These are phyloP conservation scores for Carassius gibelio DNA, from an alignment of 2,113 vertebrate genomes.

Conservation along the genomic window DNA sequence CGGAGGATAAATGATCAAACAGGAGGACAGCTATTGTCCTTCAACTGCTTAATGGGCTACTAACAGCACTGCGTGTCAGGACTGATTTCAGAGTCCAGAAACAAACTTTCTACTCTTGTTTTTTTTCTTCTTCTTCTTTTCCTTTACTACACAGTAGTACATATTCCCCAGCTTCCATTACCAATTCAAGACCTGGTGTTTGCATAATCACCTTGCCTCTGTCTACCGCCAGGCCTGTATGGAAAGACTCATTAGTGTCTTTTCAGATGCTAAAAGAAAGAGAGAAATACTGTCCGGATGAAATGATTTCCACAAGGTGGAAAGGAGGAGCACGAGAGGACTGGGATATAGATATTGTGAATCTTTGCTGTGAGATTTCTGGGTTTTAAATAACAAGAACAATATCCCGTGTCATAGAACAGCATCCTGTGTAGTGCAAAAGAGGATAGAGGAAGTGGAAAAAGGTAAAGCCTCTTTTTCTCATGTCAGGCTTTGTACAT, in stretches of 20 bases:
- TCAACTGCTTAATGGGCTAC: slow-evolving; percentile 71
- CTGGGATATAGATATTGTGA: slow-evolving; percentile 29
- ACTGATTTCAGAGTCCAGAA: slow-evolving; percentile 68
- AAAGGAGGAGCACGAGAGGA: slow-evolving; percentile 25
- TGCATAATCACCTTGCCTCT: slow-evolving; percentile 67
- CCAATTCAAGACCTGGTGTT: slow-evolving; percentile 63
- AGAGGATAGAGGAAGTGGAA: neutral
- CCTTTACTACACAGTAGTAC: slow-evolving; percentile 33
- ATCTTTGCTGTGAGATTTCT: neutral
- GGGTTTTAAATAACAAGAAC: slow-evolving; percentile 5
- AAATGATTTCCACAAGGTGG: slow-evolving; percentile 47
- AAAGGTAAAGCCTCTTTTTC: slow-evolving; percentile 18
- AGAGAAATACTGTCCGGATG: slow-evolving; percentile 48
- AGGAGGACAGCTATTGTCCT: slow-evolving; percentile 68
- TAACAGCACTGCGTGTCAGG: slow-evolving; percentile 68
- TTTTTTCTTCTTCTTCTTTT: slow-evolving; percentile 17
- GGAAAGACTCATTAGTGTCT: slow-evolving; percentile 68
- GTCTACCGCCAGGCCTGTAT: slow-evolving; percentile 62
- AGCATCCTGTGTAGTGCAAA: neutral
- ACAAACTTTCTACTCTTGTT: slow-evolving; percentile 59
- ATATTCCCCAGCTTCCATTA: slow-evolving; percentile 59
- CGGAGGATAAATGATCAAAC: slow-evolving; percentile 69
- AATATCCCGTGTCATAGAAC: neutral
- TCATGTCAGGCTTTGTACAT: slow-evolving; percentile 39
- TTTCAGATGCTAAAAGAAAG: slow-evolving; percentile 45